phyloP scores from a whole-genome alignment of 2,888 invertebrate species.

The Drepanosiphum platanoidis region DNA sequence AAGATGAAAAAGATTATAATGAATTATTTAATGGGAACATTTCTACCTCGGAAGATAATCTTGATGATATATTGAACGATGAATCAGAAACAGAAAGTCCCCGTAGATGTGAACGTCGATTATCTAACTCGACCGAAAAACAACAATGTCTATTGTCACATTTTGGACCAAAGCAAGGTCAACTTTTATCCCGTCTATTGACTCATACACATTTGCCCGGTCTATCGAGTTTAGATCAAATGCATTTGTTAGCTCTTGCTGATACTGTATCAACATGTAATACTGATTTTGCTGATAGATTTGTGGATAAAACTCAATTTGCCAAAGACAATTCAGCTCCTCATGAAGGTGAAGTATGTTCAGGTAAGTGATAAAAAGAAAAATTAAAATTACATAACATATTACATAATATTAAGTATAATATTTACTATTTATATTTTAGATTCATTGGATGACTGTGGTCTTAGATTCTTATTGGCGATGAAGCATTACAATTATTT shows the following conservation, averaged over 20 bases:
- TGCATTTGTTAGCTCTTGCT: slow-evolving; percentile 98
- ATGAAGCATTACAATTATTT: slow-evolving; percentile 98
- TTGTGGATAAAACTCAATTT: slow-evolving; percentile 76
- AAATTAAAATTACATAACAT: not conserved
- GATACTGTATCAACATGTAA: slow-evolving; percentile 97
- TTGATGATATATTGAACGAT: slow-evolving; percentile 82
- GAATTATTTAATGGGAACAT: slow-evolving; percentile 86
- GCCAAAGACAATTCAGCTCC: slow-evolving; percentile 73
- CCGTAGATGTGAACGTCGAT: slow-evolving; percentile 73
- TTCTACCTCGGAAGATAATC: slow-evolving; percentile 79
- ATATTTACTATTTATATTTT: slow-evolving; percentile 46
- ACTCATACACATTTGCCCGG: slow-evolving; percentile 96
- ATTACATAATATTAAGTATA: not conserved
- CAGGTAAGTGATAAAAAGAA: slow-evolving; percentile 52
- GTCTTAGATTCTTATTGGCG: slow-evolving; percentile 91
- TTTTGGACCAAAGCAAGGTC: slow-evolving; percentile 88
- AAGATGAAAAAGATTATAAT: slow-evolving; percentile 80
- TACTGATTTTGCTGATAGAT: slow-evolving; percentile 85
- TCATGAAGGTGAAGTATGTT: slow-evolving; percentile 63
- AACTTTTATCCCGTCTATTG: slow-evolving; percentile 85
- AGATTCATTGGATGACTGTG: slow-evolving; percentile 96
- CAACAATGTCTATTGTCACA: slow-evolving; percentile 77
- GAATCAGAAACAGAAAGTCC: slow-evolving; percentile 74
- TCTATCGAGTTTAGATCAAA: slow-evolving; percentile 95
- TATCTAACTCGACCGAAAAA: slow-evolving; percentile 76